Conservation (phyloP, 2,888 invertebrate species). For the Hermaeophaga mercurialis region DNA sequence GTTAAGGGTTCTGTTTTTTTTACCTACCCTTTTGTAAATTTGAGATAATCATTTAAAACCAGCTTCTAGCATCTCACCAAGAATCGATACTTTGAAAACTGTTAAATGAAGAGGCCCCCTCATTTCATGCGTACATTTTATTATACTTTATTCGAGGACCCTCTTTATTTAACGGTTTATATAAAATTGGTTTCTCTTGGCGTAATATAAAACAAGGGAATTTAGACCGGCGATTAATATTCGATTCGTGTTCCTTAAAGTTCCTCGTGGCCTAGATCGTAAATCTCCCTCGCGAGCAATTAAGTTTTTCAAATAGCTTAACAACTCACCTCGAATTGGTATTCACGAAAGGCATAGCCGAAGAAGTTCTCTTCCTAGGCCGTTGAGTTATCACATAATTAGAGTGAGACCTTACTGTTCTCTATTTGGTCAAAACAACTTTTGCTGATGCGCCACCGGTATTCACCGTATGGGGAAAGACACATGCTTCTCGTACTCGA, state of each 20-base stretch:
- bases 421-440: constrained; percentile 51
- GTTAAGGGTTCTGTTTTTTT: too few species aligned
- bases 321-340: constrained; percentile 33
- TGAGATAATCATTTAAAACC: too few species aligned
- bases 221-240: neutral
- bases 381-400: constrained; percentile 42
- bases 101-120: too few species aligned
- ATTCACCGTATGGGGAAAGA: constrained; percentile 46
- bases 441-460: constrained; percentile 50
- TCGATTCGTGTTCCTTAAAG: neutral
- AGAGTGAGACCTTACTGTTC: constrained; percentile 40
- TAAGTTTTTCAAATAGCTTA: constrained; percentile 29
- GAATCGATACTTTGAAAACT: too few species aligned
- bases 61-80: too few species aligned
- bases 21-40: too few species aligned
- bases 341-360: constrained; percentile 39
- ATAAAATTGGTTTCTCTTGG: too few species aligned
- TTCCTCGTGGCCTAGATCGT: neutral
- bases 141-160: too few species aligned
- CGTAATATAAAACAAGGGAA: too few species aligned
- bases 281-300: constrained; percentile 12
- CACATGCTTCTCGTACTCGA: constrained; percentile 36
- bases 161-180: too few species aligned
- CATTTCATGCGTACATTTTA: too few species aligned
- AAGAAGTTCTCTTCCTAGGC: constrained; percentile 39